Evolutionary conservation across 2,113 vertebrate species (phyloP), one percentile per base, ranked within the genome.

Genomic region (Tricholaema leucomelas): DNA sequence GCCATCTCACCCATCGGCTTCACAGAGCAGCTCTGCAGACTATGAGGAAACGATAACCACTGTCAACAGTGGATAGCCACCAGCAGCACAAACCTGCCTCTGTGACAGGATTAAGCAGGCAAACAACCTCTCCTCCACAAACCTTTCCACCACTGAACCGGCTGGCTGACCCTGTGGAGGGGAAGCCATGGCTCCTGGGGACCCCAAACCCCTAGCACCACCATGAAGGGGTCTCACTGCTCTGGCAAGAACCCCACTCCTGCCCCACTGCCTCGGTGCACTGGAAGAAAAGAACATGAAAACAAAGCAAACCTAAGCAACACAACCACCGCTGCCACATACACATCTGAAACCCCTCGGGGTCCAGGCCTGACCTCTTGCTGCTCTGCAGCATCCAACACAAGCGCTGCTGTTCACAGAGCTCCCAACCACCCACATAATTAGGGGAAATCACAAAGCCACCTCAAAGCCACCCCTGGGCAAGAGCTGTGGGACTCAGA

Each of bases 41-140:
- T 4, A 21, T 0, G 44, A 58, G 58, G 87, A 73, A 85, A 71
- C 1, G 21, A 76, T 4, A 72, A 28, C 20, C 86, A 70, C 12
- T 28, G 7, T 9, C 58, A 10, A 3, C 56, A 60, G 38, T 0
- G 0, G 54, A 67, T 2, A 77, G 10, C 17, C 56, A 4, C 12
- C 2, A 16, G 38, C 4, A 8, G 33, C 64, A 11, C 10, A 3
- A 74, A 35, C 80, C 64, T 8, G 2, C 2, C 31, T 19, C 72
- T 2, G 10, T 2, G 8, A 35, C 0, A 0, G n/a, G 16, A 23
- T 5, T 33, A n/a, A 59, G 75, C 0, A 15, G 74, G 35, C 8
- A 28, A 60, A 61, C 21, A 25, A 10, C 17, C 76, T 55, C 72
- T 13, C 3, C 21, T 27, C 16, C 69, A 11, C 25, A 15, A 3